Conservation (phyloP, 2,888 invertebrate species). For the Dasypogon diadema region DNA sequence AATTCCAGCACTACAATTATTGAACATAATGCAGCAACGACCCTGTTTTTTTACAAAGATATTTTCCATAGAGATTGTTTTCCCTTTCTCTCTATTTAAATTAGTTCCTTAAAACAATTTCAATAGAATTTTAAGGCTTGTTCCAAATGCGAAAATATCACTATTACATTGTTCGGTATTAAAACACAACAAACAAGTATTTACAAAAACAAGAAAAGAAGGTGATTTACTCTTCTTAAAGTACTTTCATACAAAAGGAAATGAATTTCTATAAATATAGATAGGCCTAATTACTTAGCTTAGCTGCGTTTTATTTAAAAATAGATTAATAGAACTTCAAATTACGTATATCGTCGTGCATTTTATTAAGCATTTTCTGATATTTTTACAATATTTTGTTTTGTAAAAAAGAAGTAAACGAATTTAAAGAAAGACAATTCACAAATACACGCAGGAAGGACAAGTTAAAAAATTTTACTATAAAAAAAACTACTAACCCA, state of each 20-base stretch:
- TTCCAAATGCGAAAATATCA: slow-evolving; percentile 48
- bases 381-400: slow-evolving; percentile 16
- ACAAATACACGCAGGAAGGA: slow-evolving; percentile 31
- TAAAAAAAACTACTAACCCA: too few relatives aligned
- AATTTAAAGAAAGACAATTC: not conserved
- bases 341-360: slow-evolving; percentile 60
- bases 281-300: slow-evolving; percentile 49
- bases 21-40: slow-evolving; percentile 11
- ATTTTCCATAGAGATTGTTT: slow-evolving; percentile 16
- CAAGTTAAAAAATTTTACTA: not conserved
- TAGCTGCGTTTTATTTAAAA: slow-evolving; percentile 52
- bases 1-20: not conserved
- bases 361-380: slow-evolving; percentile 48
- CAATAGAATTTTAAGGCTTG: slow-evolving; percentile 39
- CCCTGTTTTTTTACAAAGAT: slow-evolving; percentile 28
- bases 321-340: slow-evolving; percentile 58
- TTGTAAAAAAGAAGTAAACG: not conserved
- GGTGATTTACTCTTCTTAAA: slow-evolving; percentile 24
- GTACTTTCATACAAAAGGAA: slow-evolving; percentile 38
- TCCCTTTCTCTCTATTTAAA: slow-evolving; percentile 6
- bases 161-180: slow-evolving; percentile 37
- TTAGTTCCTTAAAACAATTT: slow-evolving; percentile 4
- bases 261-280: slow-evolving; percentile 42
- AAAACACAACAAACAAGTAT: slow-evolving; percentile 36
- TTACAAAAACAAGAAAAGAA: slow-evolving; percentile 24